Evolutionary conservation across 37 sponge, comb jelly and placozoan species (phyloP).

Genomic region (Oopsacas minuta): DNA sequence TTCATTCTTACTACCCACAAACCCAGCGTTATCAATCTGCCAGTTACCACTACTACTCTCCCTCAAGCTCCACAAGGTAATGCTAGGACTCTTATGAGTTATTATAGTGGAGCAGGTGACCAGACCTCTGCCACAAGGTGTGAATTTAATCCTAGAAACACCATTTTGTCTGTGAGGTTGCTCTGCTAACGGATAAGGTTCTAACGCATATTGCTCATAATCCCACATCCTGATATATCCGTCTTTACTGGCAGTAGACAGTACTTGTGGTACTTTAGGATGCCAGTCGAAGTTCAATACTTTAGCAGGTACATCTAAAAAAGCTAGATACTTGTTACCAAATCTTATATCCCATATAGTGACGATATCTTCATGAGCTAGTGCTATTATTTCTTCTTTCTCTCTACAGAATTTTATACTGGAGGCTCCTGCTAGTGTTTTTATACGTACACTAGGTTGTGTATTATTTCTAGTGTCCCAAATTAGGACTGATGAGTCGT

Average conservation of each 20-base stretch:
- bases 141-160: neutral
- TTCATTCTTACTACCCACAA: neutral
- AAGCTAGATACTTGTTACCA: neutral
- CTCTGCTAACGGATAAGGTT: neutral
- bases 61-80: neutral
- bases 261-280: neutral
- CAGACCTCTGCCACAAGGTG: neutral
- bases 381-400: neutral
- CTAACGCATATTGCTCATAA: neutral
- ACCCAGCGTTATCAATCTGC: neutral
- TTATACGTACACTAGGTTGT: neutral
- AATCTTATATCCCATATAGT: neutral
- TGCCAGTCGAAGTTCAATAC: slow-evolving; percentile 6
- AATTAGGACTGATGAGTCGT: slow-evolving; percentile 2
- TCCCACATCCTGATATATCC: neutral
- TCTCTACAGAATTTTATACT: neutral
- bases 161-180: neutral
- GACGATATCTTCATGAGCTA: slow-evolving; percentile 4
- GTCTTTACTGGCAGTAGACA: neutral
- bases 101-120: slow-evolving; percentile 3
- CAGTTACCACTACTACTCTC: neutral
- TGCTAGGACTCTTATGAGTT: slow-evolving; percentile 13
- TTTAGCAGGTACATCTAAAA: neutral
- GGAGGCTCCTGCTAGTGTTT: slow-evolving; percentile 1
- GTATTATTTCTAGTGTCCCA: slow-evolving; percentile 3